A percentile compares a stretch with the other conserved stretches of the same genome.
Evolutionary conservation across 1,140 invertebrate genomes (phyloP).

Genomic region (Conopomorpha cramerella): DNA sequence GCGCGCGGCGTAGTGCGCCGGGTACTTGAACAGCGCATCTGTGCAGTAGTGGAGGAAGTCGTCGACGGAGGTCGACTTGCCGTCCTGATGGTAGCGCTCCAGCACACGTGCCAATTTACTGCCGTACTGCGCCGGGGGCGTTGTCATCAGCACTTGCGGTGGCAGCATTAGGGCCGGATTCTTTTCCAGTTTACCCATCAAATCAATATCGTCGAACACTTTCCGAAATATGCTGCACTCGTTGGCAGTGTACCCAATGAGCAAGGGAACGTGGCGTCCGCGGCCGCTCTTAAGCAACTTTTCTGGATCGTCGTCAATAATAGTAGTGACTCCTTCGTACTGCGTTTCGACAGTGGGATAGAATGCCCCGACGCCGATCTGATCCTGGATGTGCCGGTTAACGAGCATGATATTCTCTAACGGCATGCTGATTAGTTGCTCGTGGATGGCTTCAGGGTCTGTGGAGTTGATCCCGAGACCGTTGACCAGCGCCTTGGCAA

Average conservation of each 20-base stretch:
- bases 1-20: slow-evolving; percentile 24
- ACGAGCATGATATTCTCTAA: slow-evolving; percentile 24
- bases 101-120: slow-evolving; percentile 14
- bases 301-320: slow-evolving; percentile 34
- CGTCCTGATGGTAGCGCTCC: slow-evolving; percentile 19
- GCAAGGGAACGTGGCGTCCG: slow-evolving; percentile 24
- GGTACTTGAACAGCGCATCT: slow-evolving; percentile 27
- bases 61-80: slow-evolving; percentile 15
- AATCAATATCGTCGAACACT: slow-evolving; percentile 23
- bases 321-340: slow-evolving; percentile 18
- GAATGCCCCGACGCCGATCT: slow-evolving; percentile 23
- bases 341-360: slow-evolving; percentile 27
- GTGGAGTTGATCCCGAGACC: slow-evolving; percentile 21
- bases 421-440: slow-evolving; percentile 20
- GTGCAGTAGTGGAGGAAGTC: slow-evolving; percentile 22
- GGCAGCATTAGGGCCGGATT: slow-evolving; percentile 17
- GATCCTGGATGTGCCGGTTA: slow-evolving; percentile 18
- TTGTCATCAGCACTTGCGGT: slow-evolving; percentile 15
- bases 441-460: slow-evolving; percentile 22
- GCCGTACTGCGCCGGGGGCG: slow-evolving; percentile 8
- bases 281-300: slow-evolving; percentile 17
- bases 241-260: slow-evolving; percentile 27
- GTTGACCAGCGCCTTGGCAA: slow-evolving; percentile 15
- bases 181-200: slow-evolving; percentile 15
- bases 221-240: slow-evolving; percentile 32